Evolutionary conservation across 2,888 invertebrate species (phyloP), one percentile per base, ranked within the genome.

Genomic region (Stenotaenia linearis): DNA sequence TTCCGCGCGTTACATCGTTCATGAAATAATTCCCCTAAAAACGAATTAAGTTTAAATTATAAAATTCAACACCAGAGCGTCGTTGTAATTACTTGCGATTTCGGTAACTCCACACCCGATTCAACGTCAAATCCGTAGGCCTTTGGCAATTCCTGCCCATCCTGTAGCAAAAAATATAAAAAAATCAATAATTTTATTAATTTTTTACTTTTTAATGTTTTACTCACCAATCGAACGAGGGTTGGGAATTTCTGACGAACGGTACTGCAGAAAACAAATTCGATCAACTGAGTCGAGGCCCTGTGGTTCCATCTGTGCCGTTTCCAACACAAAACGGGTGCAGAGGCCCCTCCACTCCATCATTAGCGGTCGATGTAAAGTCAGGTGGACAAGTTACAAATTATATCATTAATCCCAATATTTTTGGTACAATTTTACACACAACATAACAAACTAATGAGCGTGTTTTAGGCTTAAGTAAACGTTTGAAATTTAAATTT

Each of bases 201-300:
- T 32, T 32, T 2, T 28, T 25, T 6, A 28, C 6, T 75, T 75
- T 28, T 28, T 45, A 0, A 28, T 74, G n/a, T 25, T 23, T 37
- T 40, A 90, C 94, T 92, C 88, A 97, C 97, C 92, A 97, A 87
- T 88, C 92, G 92, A 77, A 90, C 84, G 83, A 97, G 89, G 88
- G 94, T 95, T 78, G 96, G 95, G 84, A 97, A 96, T 86, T 91
- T 90, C 87, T 92, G 93, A 87, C 95, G 91, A 85, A 96, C 90
- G 87, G 94, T 95, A 88, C 96, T 97, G 93, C 89, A 90, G 90
- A 89, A 86, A 89, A 88, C 87, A 88, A 88, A 75, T 75, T 37
- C 35, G 76, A 75, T 37, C n/a, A 35, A 37, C 76, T 32, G 18
- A 37, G 37, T 75, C 15, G 32, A 75, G 76, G 32, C 21, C 76